Base-by-base conservation (phyloP, 2,113 vertebrate species). In the Brevimyrus niger region DNA sequence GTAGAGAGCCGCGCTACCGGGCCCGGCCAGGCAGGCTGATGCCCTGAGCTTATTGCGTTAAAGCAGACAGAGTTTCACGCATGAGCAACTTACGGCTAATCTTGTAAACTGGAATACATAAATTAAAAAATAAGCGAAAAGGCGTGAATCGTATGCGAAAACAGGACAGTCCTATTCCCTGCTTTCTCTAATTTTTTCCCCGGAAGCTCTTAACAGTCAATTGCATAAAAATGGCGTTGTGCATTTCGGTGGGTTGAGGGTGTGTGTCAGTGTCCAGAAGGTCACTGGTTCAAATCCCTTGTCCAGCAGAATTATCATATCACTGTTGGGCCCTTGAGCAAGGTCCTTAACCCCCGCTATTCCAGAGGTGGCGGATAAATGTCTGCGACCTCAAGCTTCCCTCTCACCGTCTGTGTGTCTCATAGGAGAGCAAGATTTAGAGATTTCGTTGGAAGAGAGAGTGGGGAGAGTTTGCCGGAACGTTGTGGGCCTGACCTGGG, bases 1-100 rank as follows among this genome's bases (percentile, higher is more conserved):
- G 17, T 82, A 31, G 73, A 65, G 80, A 89, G 35, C 46, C 35
- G n/a, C 27, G 42, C 58, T 89, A 82, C 23, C 8, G 31, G 48
- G 47, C 31, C 21, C 7, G 17, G 15, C 55, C 73, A 50, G 15
- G 35, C 88, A 83, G 15, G 31, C 50, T 11, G 85, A 87, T 87
- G 85, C 69, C 69, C 50, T 88, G 69, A 88, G 65, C 88, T 88
- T 50, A 76, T 82, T 47, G 69, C 46, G 80, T 35, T 76, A 31
- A 88, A 88, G 47, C 69, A 80, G 69, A 35, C 47, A 50, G 69
- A 76, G 58, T 73, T 88, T 50, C 46, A 76, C 46, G 61, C 65
- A 73, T 88, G 87, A 88, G 58, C 53, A 69, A 65, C 87, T 88
- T 69, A 88, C 27, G 87, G 35, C 87, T 88, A 88, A 88, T 88